A percentile compares a stretch with the other conserved stretches of the same genome.
Conservation (phyloP, 2,888 invertebrate genomes). For the Crioceris asparagi region DNA sequence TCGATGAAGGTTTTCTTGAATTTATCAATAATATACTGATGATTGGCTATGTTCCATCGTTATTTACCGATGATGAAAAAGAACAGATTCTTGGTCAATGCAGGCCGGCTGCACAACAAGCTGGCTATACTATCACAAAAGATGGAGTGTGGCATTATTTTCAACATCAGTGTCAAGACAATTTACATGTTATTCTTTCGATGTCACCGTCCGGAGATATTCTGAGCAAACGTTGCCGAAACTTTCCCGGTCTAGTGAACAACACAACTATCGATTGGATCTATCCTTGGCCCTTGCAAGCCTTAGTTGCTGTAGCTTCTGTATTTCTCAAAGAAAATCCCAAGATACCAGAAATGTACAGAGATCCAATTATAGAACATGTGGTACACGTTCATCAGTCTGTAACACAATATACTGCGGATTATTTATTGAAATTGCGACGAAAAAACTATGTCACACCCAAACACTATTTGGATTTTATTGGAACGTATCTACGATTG, state of each 20-base stretch:
- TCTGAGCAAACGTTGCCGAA: conserved; percentile 73
- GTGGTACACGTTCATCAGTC: conserved; percentile 78
- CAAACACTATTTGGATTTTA: conserved; percentile 82
- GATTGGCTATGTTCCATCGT: conserved; percentile 72
- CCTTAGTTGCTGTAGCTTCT: conserved; percentile 76
- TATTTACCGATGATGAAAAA: conserved; percentile 83
- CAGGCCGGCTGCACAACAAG: conserved; percentile 56
- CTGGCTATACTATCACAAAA: conserved; percentile 63
- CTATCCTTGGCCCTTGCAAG: conserved; percentile 88
- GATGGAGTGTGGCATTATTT: conserved; percentile 84
- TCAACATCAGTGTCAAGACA: conserved; percentile 62
- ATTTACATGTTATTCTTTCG: conserved; percentile 80
- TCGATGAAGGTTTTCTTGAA: conserved; percentile 77
- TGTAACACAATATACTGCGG: conserved; percentile 57
- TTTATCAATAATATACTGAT: conserved; percentile 86
- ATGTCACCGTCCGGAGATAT: conserved; percentile 84
- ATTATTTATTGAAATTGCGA: conserved; percentile 62
- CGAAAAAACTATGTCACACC: conserved; percentile 84
- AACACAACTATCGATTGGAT: conserved; percentile 91
- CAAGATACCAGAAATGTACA: conserved; percentile 32
- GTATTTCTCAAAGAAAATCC: conserved; percentile 63
- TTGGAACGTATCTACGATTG: conserved; percentile 65
- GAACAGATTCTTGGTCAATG: conserved; percentile 64
- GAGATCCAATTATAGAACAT: conserved; percentile 65
- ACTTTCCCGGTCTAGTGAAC: conserved; percentile 86